Base-by-base conservation (phyloP, 1,140 invertebrate species). In the Diachasma alloeum region DNA sequence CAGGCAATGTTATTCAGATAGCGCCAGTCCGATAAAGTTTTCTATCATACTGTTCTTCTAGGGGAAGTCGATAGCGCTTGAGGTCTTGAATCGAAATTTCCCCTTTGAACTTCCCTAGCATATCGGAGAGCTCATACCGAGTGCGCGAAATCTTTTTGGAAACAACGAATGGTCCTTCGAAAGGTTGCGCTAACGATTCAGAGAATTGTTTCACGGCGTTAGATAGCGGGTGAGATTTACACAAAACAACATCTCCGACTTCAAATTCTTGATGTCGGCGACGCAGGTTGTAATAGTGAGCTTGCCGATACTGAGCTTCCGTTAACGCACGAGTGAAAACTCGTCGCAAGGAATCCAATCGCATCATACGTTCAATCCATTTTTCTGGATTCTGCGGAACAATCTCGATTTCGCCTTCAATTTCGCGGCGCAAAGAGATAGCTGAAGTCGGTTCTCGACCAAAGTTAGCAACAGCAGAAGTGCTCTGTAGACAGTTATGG, bases 141-240 rank as follows among this genome's bases (percentile, higher is more conserved):
- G n/a, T n/a, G n/a, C n/a, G n/a, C n/a, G n/a, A n/a, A n/a, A 81
- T 66, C 22, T 74, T 46, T 10, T 72, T 78, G 0, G 79, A 59
- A 19, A 86, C 79, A 15, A 76, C 24, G 76, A 85, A 88, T 0
- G 86, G 87, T 15, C 87, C 87, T 48, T 86, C 82, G 19, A 84
- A 82, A 24, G 81, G 81, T 4, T 85, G 85, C 0, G 84, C 82
- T 13, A 89, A 83, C 53, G 89, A 88, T 0, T 83, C 76, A 0
- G 86, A 80, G 19, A 83, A 79, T 0, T 82, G 74, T 8, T 71
- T 71, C 0, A 66, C n/a, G 1, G 80, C 79, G 6, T 83, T 81
- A 17, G 86, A 89, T 0, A 83, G 31, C 0, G 73, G 70, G 48
- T 85, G 84, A n/a, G 39, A 3, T 76, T 46, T 59, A 81, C 78